Base-by-base conservation (phyloP, 2,113 vertebrate species). In the Lasiurus borealis region DNA sequence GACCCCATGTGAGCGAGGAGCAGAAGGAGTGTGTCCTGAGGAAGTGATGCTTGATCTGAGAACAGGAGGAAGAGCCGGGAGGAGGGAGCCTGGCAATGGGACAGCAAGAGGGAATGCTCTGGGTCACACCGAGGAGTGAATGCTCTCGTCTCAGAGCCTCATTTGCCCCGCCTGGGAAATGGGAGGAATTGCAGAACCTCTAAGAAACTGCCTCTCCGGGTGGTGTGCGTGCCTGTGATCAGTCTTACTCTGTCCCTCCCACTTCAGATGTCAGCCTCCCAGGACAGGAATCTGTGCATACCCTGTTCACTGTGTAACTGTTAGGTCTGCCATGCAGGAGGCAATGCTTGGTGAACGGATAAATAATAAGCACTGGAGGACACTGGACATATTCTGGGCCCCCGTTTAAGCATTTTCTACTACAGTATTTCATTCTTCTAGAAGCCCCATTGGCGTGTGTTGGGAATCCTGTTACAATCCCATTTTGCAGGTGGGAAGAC, bases 161-260 rank as follows among this genome's bases (percentile, higher is more conserved):
- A 5, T 31, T 69, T 50, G 50, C 44, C 29, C 40, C 23, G 13
- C n/a, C 40, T 76, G 54, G 7, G 81, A 89, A 66, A 83, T 18
- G 81, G 81, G 52, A 76, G 27, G 31, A 14, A 21, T 25, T 2
- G 5, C 34, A 48, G 62, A 48, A 21, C 15, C 27, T 18, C 19
- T 64, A 36, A 36, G 36, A 52, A 18, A 8, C 31, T n/a, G 3
- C 29, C 44, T 50, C 52, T 66, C 21, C 23, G 27, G 76, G 44
- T 36, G 8, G 13, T 3, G 4, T 5, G 2, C 15, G 19, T 21
- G 27, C 34, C 4, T 8, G 31, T 10, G 9, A 13, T 19, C 27
- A 48, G 48, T 10, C 31, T 84, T 27, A 13, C 48, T 54, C 18
- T 46, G 36, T 11, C 29, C 36, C 1, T 34, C 27, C 34, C 29